Conservation (phyloP, 1,140 invertebrate genomes). For the Argopecten irradians region DNA sequence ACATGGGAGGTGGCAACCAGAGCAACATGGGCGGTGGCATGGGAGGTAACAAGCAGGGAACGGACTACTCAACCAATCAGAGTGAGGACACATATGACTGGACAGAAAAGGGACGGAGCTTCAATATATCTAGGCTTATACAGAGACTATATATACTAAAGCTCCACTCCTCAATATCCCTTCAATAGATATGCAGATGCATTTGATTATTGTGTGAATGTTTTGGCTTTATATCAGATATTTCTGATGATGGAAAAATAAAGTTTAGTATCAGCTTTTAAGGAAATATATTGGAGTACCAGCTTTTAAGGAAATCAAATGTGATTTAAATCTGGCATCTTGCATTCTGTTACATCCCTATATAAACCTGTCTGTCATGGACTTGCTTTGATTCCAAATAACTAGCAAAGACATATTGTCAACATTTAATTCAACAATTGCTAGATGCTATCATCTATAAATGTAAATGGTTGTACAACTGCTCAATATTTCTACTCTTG, state of each 20-base stretch:
- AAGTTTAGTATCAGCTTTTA: too few relatives aligned
- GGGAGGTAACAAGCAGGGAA: constrained; percentile 28
- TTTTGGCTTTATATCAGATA: background rate
- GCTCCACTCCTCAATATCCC: background rate
- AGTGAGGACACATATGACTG: constrained; percentile 3
- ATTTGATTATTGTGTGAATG: background rate
- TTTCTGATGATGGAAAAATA: background rate
- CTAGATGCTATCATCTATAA: too few relatives aligned
- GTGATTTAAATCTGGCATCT: background rate
- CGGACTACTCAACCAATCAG: constrained; percentile 15
- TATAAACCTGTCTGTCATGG: background rate
- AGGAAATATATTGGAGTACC: too few relatives aligned
- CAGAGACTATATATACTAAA: background rate
- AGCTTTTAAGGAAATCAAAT: background rate
- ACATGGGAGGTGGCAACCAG: constrained; percentile 45
- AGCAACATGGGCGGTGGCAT: constrained; percentile 39
- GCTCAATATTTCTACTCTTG: too few relatives aligned
- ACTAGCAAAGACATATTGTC: background rate
- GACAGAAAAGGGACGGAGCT: background rate
- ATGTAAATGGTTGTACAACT: too few relatives aligned
- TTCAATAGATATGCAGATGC: background rate
- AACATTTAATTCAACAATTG: too few relatives aligned
- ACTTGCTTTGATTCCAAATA: background rate
- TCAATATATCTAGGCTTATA: background rate
- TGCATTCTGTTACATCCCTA: background rate